A percentile compares a stretch with the other conserved stretches of the same genome.
These are phyloP conservation scores for Hypotaenidia philippensis DNA, from an alignment of 2,797 vertebrate species.

Conservation along the genomic window DNA sequence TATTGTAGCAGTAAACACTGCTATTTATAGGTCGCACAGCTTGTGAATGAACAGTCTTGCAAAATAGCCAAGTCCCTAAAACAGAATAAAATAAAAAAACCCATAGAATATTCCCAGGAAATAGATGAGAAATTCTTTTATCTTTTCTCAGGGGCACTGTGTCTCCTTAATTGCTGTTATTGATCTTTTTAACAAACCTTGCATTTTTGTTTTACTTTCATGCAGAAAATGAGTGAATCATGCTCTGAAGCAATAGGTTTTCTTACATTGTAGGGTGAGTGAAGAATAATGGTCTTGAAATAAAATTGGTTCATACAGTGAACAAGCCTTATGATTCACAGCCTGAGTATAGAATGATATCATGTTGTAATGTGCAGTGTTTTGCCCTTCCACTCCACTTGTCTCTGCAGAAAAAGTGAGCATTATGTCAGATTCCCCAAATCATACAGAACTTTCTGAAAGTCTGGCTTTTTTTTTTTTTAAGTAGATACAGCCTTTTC, in stretches of 20 bases:
- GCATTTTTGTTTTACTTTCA: not conserved
- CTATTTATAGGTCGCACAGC: not conserved
- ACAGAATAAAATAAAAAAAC: not conserved
- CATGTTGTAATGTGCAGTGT: not conserved
- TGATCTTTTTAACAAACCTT: not conserved
- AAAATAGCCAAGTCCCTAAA: not conserved
- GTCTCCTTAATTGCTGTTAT: not conserved
- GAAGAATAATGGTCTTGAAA: not conserved
- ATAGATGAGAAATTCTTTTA: not conserved
- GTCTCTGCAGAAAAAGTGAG: not conserved
- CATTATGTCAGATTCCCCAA: not conserved
- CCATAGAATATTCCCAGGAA: not conserved
- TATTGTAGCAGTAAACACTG: not conserved
- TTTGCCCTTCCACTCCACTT: not conserved
- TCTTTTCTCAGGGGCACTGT: not conserved
- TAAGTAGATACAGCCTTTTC: not conserved
- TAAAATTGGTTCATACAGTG: not conserved
- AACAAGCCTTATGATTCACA: not conserved
- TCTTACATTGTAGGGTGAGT: not conserved
- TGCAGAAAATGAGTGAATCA: not conserved
- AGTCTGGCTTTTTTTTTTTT: not conserved
- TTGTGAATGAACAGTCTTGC: slow-evolving; percentile 22
- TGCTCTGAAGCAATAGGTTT: not conserved
- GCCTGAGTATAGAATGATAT: not conserved
- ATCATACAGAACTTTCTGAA: not conserved